Percentiles rank a stretch among this genome's conserved stretches.
Conservation (phyloP, 2,113 vertebrate genomes). For the Ahaetulla prasina region DNA sequence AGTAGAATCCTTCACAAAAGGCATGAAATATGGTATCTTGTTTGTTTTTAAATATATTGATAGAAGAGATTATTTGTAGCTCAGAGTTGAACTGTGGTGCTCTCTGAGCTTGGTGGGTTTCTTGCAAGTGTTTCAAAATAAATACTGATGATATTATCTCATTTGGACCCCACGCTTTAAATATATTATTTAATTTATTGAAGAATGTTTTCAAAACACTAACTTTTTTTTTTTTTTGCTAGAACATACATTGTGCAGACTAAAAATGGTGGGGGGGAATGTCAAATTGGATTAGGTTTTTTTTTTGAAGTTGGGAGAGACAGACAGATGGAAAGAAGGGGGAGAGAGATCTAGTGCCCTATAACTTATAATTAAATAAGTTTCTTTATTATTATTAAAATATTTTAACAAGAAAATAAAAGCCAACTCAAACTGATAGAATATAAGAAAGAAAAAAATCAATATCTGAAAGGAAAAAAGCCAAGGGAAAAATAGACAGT, state of each 20-base stretch:
- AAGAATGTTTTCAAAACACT: not conserved
- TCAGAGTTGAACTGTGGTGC: not conserved
- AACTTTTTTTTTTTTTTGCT: not conserved
- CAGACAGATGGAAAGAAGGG: not conserved
- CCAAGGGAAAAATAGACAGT: not conserved
- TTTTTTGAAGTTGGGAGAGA: not conserved
- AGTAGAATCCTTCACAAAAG: not conserved
- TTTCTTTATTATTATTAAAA: not conserved
- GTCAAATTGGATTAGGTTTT: not conserved
- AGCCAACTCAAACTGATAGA: not conserved
- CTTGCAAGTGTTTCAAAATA: not conserved
- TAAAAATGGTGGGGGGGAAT: not conserved
- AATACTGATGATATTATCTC: not conserved
- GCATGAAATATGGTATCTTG: not conserved
- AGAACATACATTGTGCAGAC: not conserved
- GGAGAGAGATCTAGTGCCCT: not conserved
- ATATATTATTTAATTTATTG: not conserved
- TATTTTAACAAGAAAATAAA: not conserved
- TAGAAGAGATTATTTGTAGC: not conserved
- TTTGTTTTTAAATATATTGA: not conserved
- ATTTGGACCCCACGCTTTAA: not conserved
- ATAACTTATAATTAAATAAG: not conserved
- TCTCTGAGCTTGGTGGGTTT: not conserved
- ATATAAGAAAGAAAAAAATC: not conserved
- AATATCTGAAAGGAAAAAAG: not conserved